phyloP scores from a whole-genome alignment of 1,140 invertebrate species.

The Drosophila hydei region DNA sequence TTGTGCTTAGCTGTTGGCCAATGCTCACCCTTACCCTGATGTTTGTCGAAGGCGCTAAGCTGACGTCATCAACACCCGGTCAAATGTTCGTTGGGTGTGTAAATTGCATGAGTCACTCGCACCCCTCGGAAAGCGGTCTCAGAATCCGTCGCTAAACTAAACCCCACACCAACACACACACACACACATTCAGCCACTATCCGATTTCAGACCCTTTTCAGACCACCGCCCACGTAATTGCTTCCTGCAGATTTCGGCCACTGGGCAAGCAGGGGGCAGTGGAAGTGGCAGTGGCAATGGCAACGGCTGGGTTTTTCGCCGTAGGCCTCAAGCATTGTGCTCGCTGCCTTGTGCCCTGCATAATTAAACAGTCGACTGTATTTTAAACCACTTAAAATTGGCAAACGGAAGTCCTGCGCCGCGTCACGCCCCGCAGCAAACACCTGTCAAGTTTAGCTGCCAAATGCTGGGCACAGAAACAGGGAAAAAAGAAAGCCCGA shows the following conservation, averaged over 20 bases:
- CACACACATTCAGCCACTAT: conserved; percentile 58
- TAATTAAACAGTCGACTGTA: conserved; percentile 70
- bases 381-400: conserved; percentile 73
- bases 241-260: conserved; percentile 76
- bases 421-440: conserved; percentile 52
- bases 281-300: too few species aligned
- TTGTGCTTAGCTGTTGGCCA: conserved; percentile 47
- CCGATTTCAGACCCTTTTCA: conserved; percentile 67
- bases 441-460: conserved; percentile 66
- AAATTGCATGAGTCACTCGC: conserved; percentile 63
- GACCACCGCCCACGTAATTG: conserved; percentile 73
- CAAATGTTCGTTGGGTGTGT: conserved; percentile 18
- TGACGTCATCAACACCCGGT: conserved; percentile 70
- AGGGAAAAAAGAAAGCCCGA: not conserved
- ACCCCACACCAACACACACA: conserved; percentile 7
- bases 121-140: conserved; percentile 23
- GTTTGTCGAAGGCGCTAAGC: conserved; percentile 36
- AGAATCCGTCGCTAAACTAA: conserved; percentile 23
- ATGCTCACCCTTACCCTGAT: not conserved
- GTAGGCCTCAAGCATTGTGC: conserved; percentile 12
- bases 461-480: conserved; percentile 15
- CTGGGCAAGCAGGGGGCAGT: conserved; percentile 31
- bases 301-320: not conserved
- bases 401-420: conserved; percentile 62
- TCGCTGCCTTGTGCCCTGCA: conserved; percentile 45